Conservation (phyloP, 2,113 vertebrate genomes). For the Tetraodon nigroviridis region DNA sequence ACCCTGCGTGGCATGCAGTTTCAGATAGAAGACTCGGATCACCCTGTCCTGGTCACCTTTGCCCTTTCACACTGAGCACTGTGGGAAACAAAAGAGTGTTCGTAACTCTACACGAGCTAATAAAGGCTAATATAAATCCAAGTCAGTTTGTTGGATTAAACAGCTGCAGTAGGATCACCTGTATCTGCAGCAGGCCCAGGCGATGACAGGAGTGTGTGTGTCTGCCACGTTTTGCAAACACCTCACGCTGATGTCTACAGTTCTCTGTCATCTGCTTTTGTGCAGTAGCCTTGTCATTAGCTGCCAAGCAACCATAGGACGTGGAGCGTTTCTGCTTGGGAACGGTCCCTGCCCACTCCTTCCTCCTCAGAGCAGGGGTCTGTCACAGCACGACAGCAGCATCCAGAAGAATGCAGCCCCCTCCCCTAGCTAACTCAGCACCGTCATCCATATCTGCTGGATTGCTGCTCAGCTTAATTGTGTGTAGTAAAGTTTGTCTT, state of each 20-base stretch:
- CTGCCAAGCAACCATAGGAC: not conserved
- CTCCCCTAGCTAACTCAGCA: slow-evolving; percentile 23
- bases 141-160: slow-evolving; percentile 13
- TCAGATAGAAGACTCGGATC: not conserved
- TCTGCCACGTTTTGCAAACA: slow-evolving; percentile 36
- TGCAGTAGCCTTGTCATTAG: slow-evolving; percentile 46
- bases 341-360: slow-evolving; percentile 19
- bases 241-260: slow-evolving; percentile 19
- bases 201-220: slow-evolving; percentile 50
- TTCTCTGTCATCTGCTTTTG: slow-evolving; percentile 24
- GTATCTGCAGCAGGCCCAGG: not conserved
- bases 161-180: slow-evolving; percentile 26
- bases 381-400: slow-evolving; percentile 62
- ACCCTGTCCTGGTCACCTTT: slow-evolving; percentile 7
- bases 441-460: slow-evolving; percentile 18
- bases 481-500: slow-evolving; percentile 5
- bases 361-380: slow-evolving; percentile 32
- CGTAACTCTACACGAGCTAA: not conserved
- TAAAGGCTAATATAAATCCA: slow-evolving; percentile 7
- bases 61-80: not conserved
- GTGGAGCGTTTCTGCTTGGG: slow-evolving; percentile 11
- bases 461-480: slow-evolving; percentile 22
- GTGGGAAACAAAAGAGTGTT: not conserved
- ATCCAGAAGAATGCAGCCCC: slow-evolving; percentile 53
- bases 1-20: slow-evolving; percentile 14